These are phyloP conservation scores for Mantis religiosa DNA, from an alignment of 2,888 invertebrate genomes.

Conservation along the genomic window DNA sequence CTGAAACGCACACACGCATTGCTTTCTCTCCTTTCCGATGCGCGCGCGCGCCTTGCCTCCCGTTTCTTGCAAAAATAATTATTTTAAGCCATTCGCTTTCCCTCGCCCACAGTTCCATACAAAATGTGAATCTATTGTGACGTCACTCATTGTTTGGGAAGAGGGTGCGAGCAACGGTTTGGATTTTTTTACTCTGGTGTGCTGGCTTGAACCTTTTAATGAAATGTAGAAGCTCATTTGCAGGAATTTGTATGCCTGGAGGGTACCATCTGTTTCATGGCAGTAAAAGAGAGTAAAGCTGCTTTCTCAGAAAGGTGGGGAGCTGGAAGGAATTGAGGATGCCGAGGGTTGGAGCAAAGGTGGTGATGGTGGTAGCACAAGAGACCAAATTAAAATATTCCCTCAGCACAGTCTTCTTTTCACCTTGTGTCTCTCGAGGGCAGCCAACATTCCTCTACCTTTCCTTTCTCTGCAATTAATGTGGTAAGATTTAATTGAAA, in stretches of 20 bases:
- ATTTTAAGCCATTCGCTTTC: not conserved
- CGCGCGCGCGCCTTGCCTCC: not conserved
- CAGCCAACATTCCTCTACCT: not conserved
- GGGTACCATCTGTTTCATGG: slow-evolving; percentile 14
- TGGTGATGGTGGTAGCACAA: not conserved
- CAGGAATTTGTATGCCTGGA: slow-evolving; percentile 19
- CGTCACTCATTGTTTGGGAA: not conserved
- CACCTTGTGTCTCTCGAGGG: not conserved
- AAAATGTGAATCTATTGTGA: not conserved
- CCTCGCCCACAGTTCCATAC: not conserved
- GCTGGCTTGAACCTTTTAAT: slow-evolving; percentile 4
- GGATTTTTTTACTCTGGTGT: not conserved
- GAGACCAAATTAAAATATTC: slow-evolving; percentile 11
- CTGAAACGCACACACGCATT: not conserved
- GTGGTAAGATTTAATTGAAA: too few species aligned
- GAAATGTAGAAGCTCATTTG: slow-evolving; percentile 18
- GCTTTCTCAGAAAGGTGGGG: not conserved
- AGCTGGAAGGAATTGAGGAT: not conserved
- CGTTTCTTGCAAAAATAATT: not conserved
- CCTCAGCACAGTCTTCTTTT: not conserved
- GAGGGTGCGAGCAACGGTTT: not conserved
- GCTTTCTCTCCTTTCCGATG: not conserved
- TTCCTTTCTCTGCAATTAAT: not conserved
- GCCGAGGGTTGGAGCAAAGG: not conserved
- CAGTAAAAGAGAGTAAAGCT: not conserved